phyloP scores from a whole-genome alignment of 2,113 vertebrate species.

The Alaudala cheleensis region DNA sequence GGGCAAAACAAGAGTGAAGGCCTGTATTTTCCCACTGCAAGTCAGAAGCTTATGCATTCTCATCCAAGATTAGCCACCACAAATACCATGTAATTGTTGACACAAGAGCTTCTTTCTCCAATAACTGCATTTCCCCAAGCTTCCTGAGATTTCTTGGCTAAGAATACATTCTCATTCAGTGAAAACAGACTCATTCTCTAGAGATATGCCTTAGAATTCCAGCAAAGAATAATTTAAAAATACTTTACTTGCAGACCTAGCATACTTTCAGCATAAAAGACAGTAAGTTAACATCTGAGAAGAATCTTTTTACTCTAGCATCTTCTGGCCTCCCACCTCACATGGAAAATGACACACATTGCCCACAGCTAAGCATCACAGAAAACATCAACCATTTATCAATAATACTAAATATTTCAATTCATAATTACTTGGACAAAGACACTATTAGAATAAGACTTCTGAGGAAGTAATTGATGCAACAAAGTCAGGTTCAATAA shows the following conservation, averaged over 20 bases:
- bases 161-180: neutral
- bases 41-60: neutral
- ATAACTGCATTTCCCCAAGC: neutral
- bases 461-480: neutral
- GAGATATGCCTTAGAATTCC: neutral
- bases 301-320: neutral
- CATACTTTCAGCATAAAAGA: neutral
- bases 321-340: neutral
- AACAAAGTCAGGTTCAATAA: neutral
- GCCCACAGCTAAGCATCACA: neutral
- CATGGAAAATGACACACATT: neutral
- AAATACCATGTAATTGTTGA: neutral
- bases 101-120: neutral
- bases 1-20: neutral
- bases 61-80: neutral
- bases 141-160: neutral
- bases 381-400: neutral
- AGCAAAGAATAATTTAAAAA: neutral
- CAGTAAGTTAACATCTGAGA: neutral
- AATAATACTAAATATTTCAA: neutral
- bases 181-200: neutral
- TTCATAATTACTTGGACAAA: neutral
- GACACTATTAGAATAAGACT: neutral
- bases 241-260: neutral
- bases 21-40: slow-evolving; percentile 9